These are phyloP conservation scores for Bellardia pandia DNA, from an alignment of 2,888 invertebrate genomes.

Conservation along the genomic window DNA sequence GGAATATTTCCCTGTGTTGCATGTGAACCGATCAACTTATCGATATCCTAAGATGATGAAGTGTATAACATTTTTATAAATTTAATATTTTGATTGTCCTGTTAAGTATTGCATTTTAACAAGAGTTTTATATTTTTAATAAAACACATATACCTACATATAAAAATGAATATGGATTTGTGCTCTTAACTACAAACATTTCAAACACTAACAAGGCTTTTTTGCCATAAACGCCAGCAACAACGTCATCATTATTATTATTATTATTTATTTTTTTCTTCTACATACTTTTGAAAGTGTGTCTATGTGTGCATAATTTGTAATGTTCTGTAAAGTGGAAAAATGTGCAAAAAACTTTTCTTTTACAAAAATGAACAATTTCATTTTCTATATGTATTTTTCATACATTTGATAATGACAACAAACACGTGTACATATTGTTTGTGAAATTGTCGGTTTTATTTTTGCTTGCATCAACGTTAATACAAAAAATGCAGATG, in stretches of 20 bases:
- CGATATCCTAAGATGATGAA: no score
- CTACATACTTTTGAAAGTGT: background rate
- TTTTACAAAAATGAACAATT: constrained; percentile 51
- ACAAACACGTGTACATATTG: constrained; percentile 14
- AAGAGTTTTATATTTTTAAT: no score
- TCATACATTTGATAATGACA: constrained; percentile 37
- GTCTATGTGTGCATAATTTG: constrained; percentile 45
- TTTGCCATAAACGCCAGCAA: constrained; percentile 12
- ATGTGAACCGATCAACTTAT: no score
- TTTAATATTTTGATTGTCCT: no score
- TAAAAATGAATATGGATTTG: background rate
- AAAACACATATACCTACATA: no score
- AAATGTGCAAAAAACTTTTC: constrained; percentile 64
- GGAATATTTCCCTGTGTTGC: no score
- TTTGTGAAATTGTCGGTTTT: constrained; percentile 38
- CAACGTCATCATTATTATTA: constrained; percentile 28
- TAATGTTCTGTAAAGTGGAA: constrained; percentile 67
- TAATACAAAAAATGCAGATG: background rate
- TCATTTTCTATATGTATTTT: constrained; percentile 45
- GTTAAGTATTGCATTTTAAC: no score
- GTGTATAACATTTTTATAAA: no score
- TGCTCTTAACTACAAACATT: constrained; percentile 24
- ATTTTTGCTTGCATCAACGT: constrained; percentile 21
- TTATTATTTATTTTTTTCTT: background rate
- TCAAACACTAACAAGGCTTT: constrained; percentile 58